Evolutionary conservation across 2,113 vertebrate species (phyloP), one percentile per base, ranked within the genome.

Genomic region (Trachemys scripta): DNA sequence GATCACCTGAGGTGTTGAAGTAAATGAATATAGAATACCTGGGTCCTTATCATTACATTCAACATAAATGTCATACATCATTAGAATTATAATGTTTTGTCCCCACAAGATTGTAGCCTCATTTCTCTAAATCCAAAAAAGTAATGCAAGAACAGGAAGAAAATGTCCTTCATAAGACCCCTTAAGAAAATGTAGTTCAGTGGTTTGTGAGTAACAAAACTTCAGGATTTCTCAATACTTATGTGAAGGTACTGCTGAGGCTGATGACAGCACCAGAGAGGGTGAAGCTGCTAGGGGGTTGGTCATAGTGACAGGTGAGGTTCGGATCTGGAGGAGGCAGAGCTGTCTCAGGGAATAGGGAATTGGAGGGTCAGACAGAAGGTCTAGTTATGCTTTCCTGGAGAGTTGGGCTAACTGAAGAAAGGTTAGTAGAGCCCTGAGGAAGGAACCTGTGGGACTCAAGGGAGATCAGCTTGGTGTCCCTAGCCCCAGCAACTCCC

Each of bases 401-500:
- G 29, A 65, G 31, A 35, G 29, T 6, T 65, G 31, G 59, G 29
- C 59, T 65, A 35, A 65, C 31, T 65, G 59, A 65, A 35, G 59
- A 65, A 65, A 13, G 13, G 31, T 65, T 65, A 65, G 13, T 65
- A 65, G 31, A 65, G 6, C 59, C 29, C 31, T 62, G 59, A 65
- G 3, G 59, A 17, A 8, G 31, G 6, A 65, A 6, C 31, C 29
- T 31, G 59, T 16, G 54, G 10, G 1, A 27, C 82, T 69, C 50
- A 25, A 80, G 57, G 22, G 10, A 85, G 10, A 0, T 2, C 79
- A 5, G 1, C 31, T 65, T 19, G 13, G 0, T 1, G 8, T 80
- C 49, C 14, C 1, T 0, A 8, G 5, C 27, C 54, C n/a, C 0
- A 0, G 8, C 22, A 85, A 14, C 10, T 69, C 17, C 29, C 59